phyloP scores from a whole-genome alignment of 1,140 invertebrate genomes.

The Neodiprion pinetum region DNA sequence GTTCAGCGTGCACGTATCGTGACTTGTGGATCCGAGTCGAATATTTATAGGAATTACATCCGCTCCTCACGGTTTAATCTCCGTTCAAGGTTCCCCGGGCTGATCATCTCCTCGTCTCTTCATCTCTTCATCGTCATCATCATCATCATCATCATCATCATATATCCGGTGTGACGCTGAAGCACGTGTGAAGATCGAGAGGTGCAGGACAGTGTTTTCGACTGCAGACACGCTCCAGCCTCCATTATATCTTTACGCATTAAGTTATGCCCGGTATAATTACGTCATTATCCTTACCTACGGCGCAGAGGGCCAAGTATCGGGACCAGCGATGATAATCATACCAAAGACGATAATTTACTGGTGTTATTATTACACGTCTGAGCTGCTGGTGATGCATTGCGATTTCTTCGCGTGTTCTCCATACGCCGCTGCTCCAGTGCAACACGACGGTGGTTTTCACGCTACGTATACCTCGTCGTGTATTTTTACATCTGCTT shows the following conservation, averaged over 20 bases:
- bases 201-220: neutral
- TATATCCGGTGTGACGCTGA: neutral
- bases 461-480: too few relatives aligned
- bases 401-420: too few relatives aligned
- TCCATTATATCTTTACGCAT: neutral
- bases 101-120: neutral
- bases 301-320: neutral
- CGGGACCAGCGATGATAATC: neutral
- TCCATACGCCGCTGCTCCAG: too few relatives aligned
- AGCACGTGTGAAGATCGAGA: neutral
- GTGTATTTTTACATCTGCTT: too few relatives aligned
- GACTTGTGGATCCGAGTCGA: neutral
- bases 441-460: too few relatives aligned
- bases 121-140: conserved; percentile 1
- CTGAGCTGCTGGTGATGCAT: too few relatives aligned
- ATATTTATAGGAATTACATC: neutral
- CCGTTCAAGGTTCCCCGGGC: too few relatives aligned
- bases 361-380: neutral
- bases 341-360: neutral
- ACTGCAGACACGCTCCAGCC: neutral
- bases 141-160: neutral
- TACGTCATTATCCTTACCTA: neutral
- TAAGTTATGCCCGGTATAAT: neutral
- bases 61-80: too few relatives aligned
- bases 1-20: neutral